phyloP scores from a whole-genome alignment of 1,140 invertebrate species.

The Phortica variegata region DNA sequence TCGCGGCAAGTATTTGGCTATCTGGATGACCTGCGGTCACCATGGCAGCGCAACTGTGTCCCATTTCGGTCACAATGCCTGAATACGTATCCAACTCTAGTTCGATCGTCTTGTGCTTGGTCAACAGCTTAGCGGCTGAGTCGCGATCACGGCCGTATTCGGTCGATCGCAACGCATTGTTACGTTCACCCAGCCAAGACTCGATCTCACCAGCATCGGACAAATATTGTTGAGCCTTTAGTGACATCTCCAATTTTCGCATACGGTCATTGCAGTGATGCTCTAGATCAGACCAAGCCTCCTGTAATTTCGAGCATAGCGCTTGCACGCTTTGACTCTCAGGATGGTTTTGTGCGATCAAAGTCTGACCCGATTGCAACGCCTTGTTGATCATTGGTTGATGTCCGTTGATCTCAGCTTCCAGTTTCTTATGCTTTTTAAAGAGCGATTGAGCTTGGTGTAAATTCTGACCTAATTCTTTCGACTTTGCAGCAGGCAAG shows the following conservation, averaged over 20 bases:
- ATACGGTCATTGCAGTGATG: constrained; percentile 70
- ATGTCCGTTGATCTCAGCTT: constrained; percentile 81
- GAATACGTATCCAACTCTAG: constrained; percentile 92
- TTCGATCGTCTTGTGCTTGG: constrained; percentile 90
- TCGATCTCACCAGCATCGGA: constrained; percentile 91
- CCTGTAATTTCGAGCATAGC: constrained; percentile 66
- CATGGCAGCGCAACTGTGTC: constrained; percentile 79
- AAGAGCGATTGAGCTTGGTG: constrained; percentile 88
- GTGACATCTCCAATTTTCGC: constrained; percentile 78
- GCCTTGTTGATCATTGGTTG: constrained; percentile 80
- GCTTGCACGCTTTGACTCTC: constrained; percentile 70
- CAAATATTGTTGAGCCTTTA: constrained; percentile 87
- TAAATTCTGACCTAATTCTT: constrained; percentile 75
- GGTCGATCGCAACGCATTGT: constrained; percentile 74
- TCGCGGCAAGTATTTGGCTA: constrained; percentile 73
- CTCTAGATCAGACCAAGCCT: constrained; percentile 71
- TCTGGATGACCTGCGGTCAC: constrained; percentile 76
- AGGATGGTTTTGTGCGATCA: constrained; percentile 75
- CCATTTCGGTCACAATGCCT: constrained; percentile 90
- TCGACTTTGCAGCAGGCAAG: constrained; percentile 75
- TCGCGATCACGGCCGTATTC: constrained; percentile 87
- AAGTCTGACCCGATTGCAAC: constrained; percentile 68
- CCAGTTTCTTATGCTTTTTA: constrained; percentile 92
- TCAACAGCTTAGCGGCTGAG: constrained; percentile 84
- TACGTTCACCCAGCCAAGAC: constrained; percentile 87